Conservation (phyloP, 2,113 vertebrate genomes). For the Actenoides lindsayi region DNA sequence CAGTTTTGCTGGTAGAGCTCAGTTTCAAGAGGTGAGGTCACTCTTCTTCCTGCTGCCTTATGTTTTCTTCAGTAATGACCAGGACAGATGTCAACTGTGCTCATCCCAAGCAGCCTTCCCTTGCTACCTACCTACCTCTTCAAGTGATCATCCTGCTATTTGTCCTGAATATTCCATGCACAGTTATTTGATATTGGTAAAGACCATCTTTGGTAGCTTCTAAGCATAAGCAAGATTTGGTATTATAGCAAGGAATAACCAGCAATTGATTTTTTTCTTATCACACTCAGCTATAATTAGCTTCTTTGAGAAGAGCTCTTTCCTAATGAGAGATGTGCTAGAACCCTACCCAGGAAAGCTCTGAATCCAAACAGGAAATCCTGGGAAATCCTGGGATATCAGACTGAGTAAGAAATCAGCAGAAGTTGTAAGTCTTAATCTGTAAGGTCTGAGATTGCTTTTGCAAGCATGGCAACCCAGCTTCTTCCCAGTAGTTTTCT, state of each 20-base stretch:
- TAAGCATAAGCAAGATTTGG: neutral
- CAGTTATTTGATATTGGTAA: neutral
- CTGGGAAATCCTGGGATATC: neutral
- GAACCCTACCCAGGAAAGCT: neutral
- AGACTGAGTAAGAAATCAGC: neutral
- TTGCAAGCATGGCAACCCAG: neutral
- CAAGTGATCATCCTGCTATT: neutral
- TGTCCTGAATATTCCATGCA: neutral
- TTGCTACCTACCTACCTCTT: neutral
- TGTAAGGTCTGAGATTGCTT: neutral
- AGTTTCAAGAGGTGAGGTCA: neutral
- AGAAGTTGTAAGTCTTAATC: neutral
- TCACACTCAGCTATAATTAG: neutral
- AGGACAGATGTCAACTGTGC: neutral
- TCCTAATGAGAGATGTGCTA: neutral
- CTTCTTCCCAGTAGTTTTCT: neutral
- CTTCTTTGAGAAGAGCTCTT: neutral
- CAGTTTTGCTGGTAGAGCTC: neutral
- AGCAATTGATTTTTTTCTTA: neutral
- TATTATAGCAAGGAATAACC: neutral
- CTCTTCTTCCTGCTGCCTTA: neutral
- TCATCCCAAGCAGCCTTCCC: neutral
- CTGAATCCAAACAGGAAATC: neutral
- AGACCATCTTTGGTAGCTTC: neutral
- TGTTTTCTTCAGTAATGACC: neutral